Evolutionary conservation across 2,888 invertebrate species (phyloP).

Genomic region (Uloborus plumipes): DNA sequence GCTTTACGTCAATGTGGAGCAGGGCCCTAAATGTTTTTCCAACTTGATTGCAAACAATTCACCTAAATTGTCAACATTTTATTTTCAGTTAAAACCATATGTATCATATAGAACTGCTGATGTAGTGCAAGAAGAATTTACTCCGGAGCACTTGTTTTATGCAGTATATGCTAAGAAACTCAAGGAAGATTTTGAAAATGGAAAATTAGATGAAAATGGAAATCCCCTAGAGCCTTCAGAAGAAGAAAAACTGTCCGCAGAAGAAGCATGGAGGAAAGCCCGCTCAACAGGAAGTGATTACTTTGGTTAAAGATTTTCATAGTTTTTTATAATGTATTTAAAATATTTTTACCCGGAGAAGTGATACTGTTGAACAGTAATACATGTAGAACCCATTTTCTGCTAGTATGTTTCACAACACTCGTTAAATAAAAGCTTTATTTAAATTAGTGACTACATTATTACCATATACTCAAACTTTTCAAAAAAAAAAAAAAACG

Average conservation of each 20-base stretch:
- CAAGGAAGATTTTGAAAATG: constrained; percentile 70
- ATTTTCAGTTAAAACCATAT: constrained; percentile 85
- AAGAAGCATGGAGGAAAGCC: constrained; percentile 80
- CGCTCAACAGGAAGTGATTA: constrained; percentile 86
- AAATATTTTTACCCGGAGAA: not conserved
- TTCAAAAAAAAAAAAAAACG: no score
- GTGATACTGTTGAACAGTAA: not conserved
- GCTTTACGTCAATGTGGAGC: no score
- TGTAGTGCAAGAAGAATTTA: constrained; percentile 84
- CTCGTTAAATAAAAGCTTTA: not conserved
- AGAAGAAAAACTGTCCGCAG: constrained; percentile 80
- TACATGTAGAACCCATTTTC: not conserved
- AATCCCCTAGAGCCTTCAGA: constrained; percentile 80
- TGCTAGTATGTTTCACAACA: not conserved
- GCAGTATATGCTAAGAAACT: constrained; percentile 63
- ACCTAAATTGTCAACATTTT: constrained; percentile 21
- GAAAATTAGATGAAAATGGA: constrained; percentile 80
- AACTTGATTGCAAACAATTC: not conserved
- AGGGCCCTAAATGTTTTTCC: no score
- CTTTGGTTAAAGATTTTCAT: constrained; percentile 72
- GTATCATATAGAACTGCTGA: constrained; percentile 88
- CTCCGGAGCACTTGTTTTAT: constrained; percentile 76
- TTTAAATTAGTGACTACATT: no score
- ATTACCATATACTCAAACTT: no score
- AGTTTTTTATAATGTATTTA: not conserved